Evolutionary conservation across 1,140 invertebrate genomes (phyloP), one percentile per base, ranked within the genome.

Genomic region (Papilio dardanus): DNA sequence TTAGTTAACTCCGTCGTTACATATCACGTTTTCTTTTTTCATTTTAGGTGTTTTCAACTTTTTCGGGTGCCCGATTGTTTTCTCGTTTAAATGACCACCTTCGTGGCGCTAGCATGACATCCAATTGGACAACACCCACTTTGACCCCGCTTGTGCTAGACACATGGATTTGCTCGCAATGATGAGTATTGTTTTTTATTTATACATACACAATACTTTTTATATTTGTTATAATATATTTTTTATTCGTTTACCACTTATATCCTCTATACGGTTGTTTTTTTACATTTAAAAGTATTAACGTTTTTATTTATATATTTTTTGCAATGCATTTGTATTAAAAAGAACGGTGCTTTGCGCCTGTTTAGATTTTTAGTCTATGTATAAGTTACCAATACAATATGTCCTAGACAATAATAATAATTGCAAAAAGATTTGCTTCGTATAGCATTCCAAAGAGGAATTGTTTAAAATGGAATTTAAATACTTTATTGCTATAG

Each of bases 1-100:
- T 35, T 33, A 73, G 31, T 35, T 30, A 37, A 35, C n/a, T 73
- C 28, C 50, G 78, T 79, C 3, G 21, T 86, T 92, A 86, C 86
- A 91, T 92, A 93, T 93, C 91, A 93, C 86, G 76, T 87, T 89
- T 90, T 88, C 84, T 91, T 93, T 77, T 91, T 90, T 90, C 91
- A 92, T 92, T 94, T 93, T 92, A 92, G 93, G 93, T 94, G 90
- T 93, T 86, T 94, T 94, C 92, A 94, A 91, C 89, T 93, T 94
- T 93, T 93, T 94, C 86, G 92, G 93, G 83, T 94, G 93, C 88
- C 93, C 93, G 86, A 93, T 94, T 86, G 91, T 90, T 90, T 94
- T 94, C 91, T 93, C 92, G 80, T 93, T 93, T 91, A 93, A 93
- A 93, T 94, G 92, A 93, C 86, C 81, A 81, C 54, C 54, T 24